Base-by-base conservation (phyloP, 2,888 invertebrate species). In the Rhodophaea formosa region DNA sequence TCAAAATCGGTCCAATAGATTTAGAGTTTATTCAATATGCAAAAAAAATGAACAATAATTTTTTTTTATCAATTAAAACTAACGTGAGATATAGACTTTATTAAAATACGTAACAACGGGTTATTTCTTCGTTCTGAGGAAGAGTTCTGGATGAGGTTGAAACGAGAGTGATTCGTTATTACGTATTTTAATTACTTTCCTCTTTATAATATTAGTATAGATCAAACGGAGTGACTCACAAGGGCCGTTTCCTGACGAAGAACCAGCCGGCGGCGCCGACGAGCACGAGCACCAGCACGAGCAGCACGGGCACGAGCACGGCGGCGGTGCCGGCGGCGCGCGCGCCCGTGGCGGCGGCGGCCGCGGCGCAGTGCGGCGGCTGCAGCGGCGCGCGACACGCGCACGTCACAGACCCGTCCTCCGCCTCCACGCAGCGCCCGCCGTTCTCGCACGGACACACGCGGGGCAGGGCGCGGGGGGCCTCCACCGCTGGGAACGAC, bases 361-460 rank as follows among this genome's bases (percentile, higher is more conserved):
- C 64, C 92, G 62, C 95, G 92, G 54, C 97, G 95, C 69, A 97
- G 93, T 55, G 94, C 91, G 72, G 97, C 93, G 52, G 95, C 94
- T 0, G 93, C 93, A 52, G 94, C 91, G 75, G 92, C 92, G 62
- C 92, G 85, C 54, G 92, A 93, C 93, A 76, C 74, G 92, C 92
- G 86, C 99, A 99, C 32, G 76, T 74, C 60, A 96, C 84, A 61
- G 92, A 92, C 39, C 87, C 89, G 8, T 86, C 92, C 7, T 84
- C 88, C 0, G 86, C 87, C 42, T 72, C 75, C 32, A 83, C 80
- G 82, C 98, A 98, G 55, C 93, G 79, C 42, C 98, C 98, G 58
- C 97, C 97, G 82, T 98, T 97, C 82, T 95, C 93, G 82, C 98
- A 98, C 53, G 93, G 93, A 69, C 98, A 98, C 46, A 95, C 92